These are phyloP conservation scores for Acanthosepion esculentum DNA, from an alignment of 2,888 invertebrate genomes.

Conservation along the genomic window DNA sequence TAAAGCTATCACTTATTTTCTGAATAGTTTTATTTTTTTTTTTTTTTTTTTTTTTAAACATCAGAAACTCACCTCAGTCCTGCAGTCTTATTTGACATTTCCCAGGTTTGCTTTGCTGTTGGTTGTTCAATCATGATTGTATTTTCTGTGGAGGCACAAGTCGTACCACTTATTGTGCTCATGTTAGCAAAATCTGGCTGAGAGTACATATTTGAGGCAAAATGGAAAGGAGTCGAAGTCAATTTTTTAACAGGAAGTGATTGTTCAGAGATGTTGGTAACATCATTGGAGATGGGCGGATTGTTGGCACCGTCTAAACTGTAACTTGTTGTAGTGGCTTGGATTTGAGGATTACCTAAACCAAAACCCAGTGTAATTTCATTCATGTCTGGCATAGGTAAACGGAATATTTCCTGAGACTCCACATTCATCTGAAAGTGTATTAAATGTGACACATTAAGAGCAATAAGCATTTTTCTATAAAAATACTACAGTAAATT, in stretches of 20 bases:
- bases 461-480: too few species aligned
- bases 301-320: background rate
- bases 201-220: background rate
- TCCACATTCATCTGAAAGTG: background rate
- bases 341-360: background rate
- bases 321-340: background rate
- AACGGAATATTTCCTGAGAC: background rate
- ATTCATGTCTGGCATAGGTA: slow-evolving; percentile 44
- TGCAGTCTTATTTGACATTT: background rate
- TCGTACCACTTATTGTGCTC: background rate
- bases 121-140: background rate
- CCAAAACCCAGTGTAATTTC: background rate
- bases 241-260: background rate
- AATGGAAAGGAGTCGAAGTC: slow-evolving; percentile 36
- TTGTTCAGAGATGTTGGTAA: background rate
- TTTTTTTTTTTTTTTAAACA: too few species aligned
- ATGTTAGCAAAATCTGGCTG: slow-evolving; percentile 41
- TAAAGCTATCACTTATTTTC: too few species aligned
- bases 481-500: too few species aligned
- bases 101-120: background rate
- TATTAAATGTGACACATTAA: background rate
- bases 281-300: background rate
- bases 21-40: too few species aligned
- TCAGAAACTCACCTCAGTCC: background rate
- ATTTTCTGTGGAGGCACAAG: slow-evolving; percentile 34